Conservation (phyloP, 2,797 vertebrate species). For the Decapterus maruadsi region DNA sequence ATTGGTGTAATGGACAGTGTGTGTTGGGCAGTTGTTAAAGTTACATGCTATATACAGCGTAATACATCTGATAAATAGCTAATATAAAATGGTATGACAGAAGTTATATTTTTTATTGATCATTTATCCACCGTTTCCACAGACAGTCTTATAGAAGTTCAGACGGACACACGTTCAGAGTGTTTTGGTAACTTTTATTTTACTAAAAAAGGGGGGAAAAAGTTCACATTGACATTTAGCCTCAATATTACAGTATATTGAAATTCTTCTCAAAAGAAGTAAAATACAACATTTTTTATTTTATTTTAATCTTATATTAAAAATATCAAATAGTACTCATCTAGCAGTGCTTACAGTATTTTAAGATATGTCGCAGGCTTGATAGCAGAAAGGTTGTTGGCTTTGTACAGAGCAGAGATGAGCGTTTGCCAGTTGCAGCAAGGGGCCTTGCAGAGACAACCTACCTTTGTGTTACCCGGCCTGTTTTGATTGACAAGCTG, state of each 20-base stretch:
- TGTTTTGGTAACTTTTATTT: constrained; percentile 86
- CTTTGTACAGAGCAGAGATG: constrained; percentile 71
- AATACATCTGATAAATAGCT: background rate
- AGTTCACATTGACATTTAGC: constrained; percentile 87
- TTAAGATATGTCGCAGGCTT: constrained; percentile 83
- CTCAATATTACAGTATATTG: constrained; percentile 85
- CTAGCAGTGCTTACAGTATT: constrained; percentile 85
- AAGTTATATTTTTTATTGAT: background rate
- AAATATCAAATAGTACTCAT: constrained; percentile 89
- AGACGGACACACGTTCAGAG: constrained; percentile 50
- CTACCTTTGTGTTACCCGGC: constrained; percentile 76
- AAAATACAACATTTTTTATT: constrained; percentile 85
- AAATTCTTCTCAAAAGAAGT: constrained; percentile 85
- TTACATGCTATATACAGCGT: too few species aligned
- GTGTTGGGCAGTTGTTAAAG: too few species aligned
- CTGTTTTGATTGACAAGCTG: constrained; percentile 81
- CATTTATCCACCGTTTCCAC: background rate
- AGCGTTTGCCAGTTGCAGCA: constrained; percentile 38
- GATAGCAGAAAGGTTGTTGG: constrained; percentile 81
- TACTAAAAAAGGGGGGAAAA: constrained; percentile 74
- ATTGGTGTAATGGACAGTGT: background rate
- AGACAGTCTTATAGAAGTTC: background rate
- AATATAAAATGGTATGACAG: background rate
- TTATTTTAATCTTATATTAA: constrained; percentile 87
- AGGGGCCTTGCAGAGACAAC: constrained; percentile 60